These are phyloP conservation scores for Drosophila prostipennis DNA, from an alignment of 2,888 invertebrate genomes.

Conservation along the genomic window DNA sequence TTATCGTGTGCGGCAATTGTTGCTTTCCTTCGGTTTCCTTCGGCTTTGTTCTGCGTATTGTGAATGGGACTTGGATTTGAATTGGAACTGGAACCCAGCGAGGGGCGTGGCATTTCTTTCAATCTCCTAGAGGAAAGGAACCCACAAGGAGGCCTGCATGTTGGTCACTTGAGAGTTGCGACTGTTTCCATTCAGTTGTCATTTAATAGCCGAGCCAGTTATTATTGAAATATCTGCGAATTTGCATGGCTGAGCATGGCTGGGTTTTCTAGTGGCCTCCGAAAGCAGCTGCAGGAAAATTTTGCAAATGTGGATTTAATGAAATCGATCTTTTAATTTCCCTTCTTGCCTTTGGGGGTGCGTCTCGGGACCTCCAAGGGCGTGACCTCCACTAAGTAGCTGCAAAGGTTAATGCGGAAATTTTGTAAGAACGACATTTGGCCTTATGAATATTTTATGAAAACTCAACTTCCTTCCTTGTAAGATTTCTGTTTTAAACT, in stretches of 20 bases:
- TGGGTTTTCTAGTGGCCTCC: conserved; percentile 49
- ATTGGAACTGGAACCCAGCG: conserved; percentile 15
- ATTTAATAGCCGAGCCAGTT: conserved; percentile 44
- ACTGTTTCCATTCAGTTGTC: conserved; percentile 61
- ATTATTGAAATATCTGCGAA: conserved; percentile 55
- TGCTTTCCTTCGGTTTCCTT: conserved; percentile 42
- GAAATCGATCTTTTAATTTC: conserved; percentile 63
- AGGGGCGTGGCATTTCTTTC: conserved; percentile 44
- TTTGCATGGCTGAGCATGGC: conserved; percentile 69
- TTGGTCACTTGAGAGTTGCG: conserved; percentile 77
- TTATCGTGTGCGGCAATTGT: conserved; percentile 69
- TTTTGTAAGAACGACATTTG: neutral
- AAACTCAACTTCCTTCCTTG: neutral
- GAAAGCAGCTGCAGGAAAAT: conserved; percentile 52
- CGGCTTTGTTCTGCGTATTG: conserved; percentile 50
- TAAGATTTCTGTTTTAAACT: too few species aligned
- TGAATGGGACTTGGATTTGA: conserved; percentile 24
- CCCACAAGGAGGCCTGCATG: conserved; percentile 54
- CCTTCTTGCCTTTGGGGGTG: conserved; percentile 10
- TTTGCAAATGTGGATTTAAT: conserved; percentile 48
- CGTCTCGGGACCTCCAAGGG: conserved; percentile 59
- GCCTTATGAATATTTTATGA: neutral
- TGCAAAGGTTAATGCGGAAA: conserved; percentile 7
- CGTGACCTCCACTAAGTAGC: conserved; percentile 57
- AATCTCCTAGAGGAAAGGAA: conserved; percentile 8